phyloP scores from a whole-genome alignment of 35 echinoderm and acorn worm species.

The Strongylocentrotus purpuratus region DNA sequence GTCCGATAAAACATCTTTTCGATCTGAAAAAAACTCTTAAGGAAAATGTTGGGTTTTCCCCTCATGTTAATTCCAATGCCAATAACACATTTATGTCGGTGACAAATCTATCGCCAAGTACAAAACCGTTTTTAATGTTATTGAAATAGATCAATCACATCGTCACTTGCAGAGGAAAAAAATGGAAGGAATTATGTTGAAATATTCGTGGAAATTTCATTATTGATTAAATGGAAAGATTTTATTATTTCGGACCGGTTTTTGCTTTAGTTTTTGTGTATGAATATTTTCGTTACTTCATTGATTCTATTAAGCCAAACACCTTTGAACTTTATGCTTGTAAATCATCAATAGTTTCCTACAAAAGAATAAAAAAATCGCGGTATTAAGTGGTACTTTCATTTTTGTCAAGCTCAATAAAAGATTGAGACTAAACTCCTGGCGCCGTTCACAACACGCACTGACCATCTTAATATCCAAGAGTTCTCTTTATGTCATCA shows the following conservation, averaged over 20 bases:
- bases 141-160: no score
- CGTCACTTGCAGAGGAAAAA: neutral
- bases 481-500: neutral
- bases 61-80: no score
- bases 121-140: no score
- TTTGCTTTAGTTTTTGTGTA: neutral
- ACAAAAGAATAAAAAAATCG: neutral
- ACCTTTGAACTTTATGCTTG: neutral
- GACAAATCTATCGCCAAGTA: no score
- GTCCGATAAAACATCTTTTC: no score
- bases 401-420: conserved; percentile 3
- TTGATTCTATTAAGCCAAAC: neutral
- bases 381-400: neutral
- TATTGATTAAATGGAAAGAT: neutral
- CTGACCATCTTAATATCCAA: neutral
- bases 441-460: neutral
- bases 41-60: no score
- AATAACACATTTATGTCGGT: no score
- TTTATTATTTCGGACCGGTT: neutral
- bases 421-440: neutral
- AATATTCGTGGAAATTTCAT: no score
- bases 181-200: no score
- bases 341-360: neutral
- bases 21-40: no score
- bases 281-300: neutral